Evolutionary conservation across 2,113 vertebrate species (phyloP).

Genomic region (Esox niger): DNA sequence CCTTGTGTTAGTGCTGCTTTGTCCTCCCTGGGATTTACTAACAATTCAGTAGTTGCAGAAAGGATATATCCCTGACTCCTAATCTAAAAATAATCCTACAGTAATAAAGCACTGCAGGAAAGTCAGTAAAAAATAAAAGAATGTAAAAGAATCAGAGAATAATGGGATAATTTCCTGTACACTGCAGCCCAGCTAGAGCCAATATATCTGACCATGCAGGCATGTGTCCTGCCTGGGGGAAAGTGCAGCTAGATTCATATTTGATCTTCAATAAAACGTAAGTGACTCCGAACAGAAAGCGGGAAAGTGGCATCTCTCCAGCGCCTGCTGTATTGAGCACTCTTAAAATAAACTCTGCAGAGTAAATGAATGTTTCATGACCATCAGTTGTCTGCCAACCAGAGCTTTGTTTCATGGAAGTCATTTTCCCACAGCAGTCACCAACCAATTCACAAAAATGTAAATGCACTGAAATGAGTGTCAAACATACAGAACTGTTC

Average conservation of each 20-base stretch:
- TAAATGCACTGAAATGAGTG: not conserved
- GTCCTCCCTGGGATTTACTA: no score
- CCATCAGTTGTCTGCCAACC: not conserved
- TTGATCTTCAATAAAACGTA: not conserved
- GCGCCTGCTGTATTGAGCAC: not conserved
- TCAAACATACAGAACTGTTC: not conserved
- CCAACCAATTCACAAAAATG: not conserved
- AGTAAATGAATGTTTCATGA: not conserved
- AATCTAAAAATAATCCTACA: no score
- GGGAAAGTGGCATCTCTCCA: not conserved
- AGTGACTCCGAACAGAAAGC: not conserved
- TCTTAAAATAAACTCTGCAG: not conserved
- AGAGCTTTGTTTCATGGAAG: not conserved
- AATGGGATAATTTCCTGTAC: no score
- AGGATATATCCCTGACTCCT: no score
- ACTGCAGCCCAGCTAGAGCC: not conserved
- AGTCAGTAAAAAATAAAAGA: no score
- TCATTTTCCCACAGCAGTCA: not conserved
- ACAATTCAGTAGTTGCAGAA: no score
- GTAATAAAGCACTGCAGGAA: no score
- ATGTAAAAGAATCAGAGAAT: no score
- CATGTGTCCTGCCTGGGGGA: not conserved
- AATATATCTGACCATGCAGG: not conserved
- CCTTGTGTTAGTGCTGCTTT: no score
- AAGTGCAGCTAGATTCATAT: not conserved